phyloP scores from a whole-genome alignment of 2,797 vertebrate species.

The Bradypodion pumilum region DNA sequence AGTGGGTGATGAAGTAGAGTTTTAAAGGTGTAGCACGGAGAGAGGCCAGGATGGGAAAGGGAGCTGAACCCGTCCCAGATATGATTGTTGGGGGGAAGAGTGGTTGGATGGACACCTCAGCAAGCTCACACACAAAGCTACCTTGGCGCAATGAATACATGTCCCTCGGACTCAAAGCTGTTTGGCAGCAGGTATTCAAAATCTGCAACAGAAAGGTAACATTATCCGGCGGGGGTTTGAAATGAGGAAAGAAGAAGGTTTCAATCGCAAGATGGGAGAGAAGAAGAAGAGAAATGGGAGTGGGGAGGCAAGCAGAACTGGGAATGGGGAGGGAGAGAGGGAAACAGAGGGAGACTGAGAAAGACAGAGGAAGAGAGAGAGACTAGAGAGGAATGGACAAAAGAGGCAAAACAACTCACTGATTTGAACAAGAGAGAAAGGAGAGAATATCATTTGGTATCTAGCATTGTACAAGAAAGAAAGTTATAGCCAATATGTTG shows the following conservation, averaged over 20 bases:
- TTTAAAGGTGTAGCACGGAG: slow-evolving; percentile 50
- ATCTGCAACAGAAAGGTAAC: slow-evolving; percentile 99
- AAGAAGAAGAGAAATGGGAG: not conserved
- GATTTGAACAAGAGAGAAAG: slow-evolving; percentile 69
- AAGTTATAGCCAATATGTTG: slow-evolving; percentile 78
- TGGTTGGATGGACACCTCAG: slow-evolving; percentile 75
- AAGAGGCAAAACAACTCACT: slow-evolving; percentile 51
- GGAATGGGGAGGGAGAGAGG: slow-evolving; percentile 17
- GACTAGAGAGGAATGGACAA: slow-evolving; percentile 31
- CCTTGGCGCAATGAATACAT: slow-evolving; percentile 99
- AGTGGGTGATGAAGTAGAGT: slow-evolving; percentile 25
- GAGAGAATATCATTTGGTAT: slow-evolving; percentile 70
- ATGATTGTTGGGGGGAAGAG: slow-evolving; percentile 18
- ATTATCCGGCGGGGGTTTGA: slow-evolving; percentile 84
- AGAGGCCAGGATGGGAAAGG: slow-evolving; percentile 53
- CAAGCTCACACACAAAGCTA: slow-evolving; percentile 90
- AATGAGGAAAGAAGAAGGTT: slow-evolving; percentile 64
- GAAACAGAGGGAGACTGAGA: slow-evolving; percentile 15
- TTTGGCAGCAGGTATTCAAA: slow-evolving; percentile 99
- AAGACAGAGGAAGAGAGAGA: slow-evolving; percentile 10
- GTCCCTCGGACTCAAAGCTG: slow-evolving; percentile 99
- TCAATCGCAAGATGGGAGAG: slow-evolving; percentile 69
- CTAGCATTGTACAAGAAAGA: slow-evolving; percentile 73
- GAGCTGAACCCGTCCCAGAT: slow-evolving; percentile 16
- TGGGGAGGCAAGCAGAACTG: not conserved